Base-by-base conservation (phyloP, 2,797 vertebrate genomes). In the Picus viridis region DNA sequence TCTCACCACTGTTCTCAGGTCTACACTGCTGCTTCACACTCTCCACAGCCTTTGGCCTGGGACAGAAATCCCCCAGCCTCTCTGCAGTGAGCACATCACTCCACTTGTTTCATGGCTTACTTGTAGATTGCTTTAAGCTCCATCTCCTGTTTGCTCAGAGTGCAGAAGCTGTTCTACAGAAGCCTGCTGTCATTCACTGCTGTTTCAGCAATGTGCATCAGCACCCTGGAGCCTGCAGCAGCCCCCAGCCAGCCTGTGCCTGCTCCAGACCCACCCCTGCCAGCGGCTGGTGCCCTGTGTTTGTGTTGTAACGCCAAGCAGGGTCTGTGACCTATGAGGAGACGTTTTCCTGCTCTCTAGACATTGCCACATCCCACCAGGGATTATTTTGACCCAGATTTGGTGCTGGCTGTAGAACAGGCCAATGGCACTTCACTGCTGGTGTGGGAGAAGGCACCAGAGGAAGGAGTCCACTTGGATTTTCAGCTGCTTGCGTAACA, bases 401-500 rank as follows among this genome's bases (percentile, higher is more conserved):
- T 57, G 68, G 27, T 17, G 2, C 5, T 34, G 54, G 2, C 9
- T 26, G 27, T 34, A 10, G 29, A 70, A 41, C 1, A 4, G 63
- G 24, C 22, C n/a, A n/a, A 19, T 15, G 23, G 8, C 9, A 8
- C 16, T 53, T 22, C 30, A 5, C 12, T 71, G 29, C 16, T 77
- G 58, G 10, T 80, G 54, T 58, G 39, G 41, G 63, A 83, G 45
- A 53, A 59, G 19, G 63, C 63, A 72, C 15, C 9, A 4, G 51
- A 27, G 26, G 0, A 4, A 83, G 64, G 47, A 63, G n/a, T 61
- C 47, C 47, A 1, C 9, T 19, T 53, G 4, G 4, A 15, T 53
- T 27, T 58, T 71, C 4, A 57, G 20, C 30, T 70, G 5, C 16
- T 6, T 63, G 1, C 0, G 0, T 24, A 34, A 16, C 5, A 16